Evolutionary conservation across 1,140 invertebrate genomes (phyloP), one percentile per base, ranked within the genome.

Genomic region (Megalonaias nervosa): DNA sequence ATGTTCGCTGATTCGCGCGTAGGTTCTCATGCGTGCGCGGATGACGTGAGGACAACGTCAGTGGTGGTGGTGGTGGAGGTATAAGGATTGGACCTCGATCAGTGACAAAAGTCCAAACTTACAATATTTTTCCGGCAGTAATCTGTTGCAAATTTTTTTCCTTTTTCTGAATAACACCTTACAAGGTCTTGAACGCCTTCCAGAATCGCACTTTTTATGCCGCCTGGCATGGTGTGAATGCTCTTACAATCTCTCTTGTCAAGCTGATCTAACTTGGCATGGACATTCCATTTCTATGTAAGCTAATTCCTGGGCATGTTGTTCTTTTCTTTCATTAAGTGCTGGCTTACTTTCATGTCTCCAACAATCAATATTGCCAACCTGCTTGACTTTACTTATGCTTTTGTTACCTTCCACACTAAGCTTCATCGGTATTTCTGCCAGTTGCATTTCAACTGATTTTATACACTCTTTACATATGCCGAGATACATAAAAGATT

Each of bases 291-390:
- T 19, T 55, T 19, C 23, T 21, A 56, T n/a, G 19, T 19, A 15
- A 19, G 48, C 12, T n/a, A 69, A 19, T 55, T 55, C 16, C 48
- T 19, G 23, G 15, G 48, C 17, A 56, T 69, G 26, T n/a, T 69
- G 38, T 5, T 6, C 16, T 23, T 23, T 69, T 56, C 57, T 69
- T n/a, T 55, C 67, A n/a, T 19, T 58, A 9, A 69, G 48, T 58
- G 67, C 13, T 23, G 67, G 67, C 31, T 55, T 56, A 55, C 31
- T 55, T 56, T 69, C 67, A 58, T 55, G 57, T 55, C 31, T 38
- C 38, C 38, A 69, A 21, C 67, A 69, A 56, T 69, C 67, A n/a
- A 69, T 69, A 56, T 69, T 56, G 15, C 67, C 67, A 1, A 69
- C 56, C 15, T 9, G 15, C 17, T 69, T 69, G 19, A 38, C 67